Base-by-base conservation (phyloP, 1,140 invertebrate genomes). In the Eufriesea mexicana region DNA sequence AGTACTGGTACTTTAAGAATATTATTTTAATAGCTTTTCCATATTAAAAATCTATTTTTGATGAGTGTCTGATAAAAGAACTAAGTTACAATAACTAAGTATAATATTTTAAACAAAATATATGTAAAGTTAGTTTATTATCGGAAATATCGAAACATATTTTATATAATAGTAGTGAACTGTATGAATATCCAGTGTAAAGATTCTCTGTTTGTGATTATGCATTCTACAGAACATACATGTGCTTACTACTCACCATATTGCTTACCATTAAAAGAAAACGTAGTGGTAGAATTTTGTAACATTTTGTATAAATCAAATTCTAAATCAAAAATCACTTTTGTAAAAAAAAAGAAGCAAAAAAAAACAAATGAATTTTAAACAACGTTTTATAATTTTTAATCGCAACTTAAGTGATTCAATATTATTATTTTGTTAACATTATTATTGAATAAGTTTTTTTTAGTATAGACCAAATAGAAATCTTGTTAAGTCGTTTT, bases 231-330 rank as follows among this genome's bases (percentile, higher is more conserved):
- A 57, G 23, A 72, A 47, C 25, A 45, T n/a, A 55, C 20, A 54
- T 45, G 62, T 78, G 66, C 35, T 25, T 71, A 70, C 47, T 16
- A 83, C n/a, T 20, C 25, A 64, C 42, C 12, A 35, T 76, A 82
- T 57, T 67, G 47, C 35, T 84, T 84, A 67, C 59, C 49, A 74
- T 51, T 35, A 55, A 62, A 35, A 18, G 7, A 62, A 49, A 78
- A n/a, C 16, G 49, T 84, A 84, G 61, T 16, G 18, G 84, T 88
- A 88, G 66, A 79, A 25, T 88, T 88, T 87, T 88, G 66, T 88
- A 88, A 85, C 20, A 87, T 88, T 88, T 88, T 88, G 66, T 87
- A 87, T 78, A 82, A 88, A 88, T 83, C 18, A 45, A 84, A 76
- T 51, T 77, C 49, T 70, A 54, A 70, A 79, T 62, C 62, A 59